These are phyloP conservation scores for Perccottus glenii DNA, from an alignment of 2,113 vertebrate species.

Conservation along the genomic window DNA sequence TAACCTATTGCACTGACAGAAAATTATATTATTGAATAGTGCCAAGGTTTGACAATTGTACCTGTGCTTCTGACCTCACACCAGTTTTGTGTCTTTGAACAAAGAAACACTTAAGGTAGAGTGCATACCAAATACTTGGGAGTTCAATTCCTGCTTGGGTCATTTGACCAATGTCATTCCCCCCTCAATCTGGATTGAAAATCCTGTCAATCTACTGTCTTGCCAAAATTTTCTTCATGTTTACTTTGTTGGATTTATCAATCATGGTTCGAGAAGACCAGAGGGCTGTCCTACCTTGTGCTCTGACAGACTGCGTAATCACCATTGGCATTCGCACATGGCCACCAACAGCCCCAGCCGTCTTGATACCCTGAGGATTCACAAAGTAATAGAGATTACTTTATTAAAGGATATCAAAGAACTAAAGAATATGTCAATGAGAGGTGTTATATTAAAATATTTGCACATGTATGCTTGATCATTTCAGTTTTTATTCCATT, in stretches of 20 bases:
- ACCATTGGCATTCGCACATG: constrained; percentile 86
- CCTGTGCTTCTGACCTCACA: background rate
- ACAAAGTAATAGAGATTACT: constrained; percentile 8
- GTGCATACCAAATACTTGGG: no score
- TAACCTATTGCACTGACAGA: constrained; percentile 8
- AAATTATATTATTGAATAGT: background rate
- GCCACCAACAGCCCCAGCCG: constrained; percentile 74
- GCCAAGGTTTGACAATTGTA: background rate
- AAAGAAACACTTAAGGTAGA: background rate
- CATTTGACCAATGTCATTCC: no score
- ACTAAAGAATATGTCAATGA: constrained; percentile 7
- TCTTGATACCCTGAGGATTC: constrained; percentile 80
- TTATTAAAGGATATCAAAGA: constrained; percentile 12
- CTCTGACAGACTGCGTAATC: constrained; percentile 84
- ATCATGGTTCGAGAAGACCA: constrained; percentile 10
- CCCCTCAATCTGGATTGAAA: no score
- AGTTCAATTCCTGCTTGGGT: no score
- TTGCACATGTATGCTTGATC: constrained; percentile 1
- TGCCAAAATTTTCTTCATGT: background rate
- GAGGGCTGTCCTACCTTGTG: constrained; percentile 75
- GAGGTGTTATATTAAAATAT: constrained; percentile 3
- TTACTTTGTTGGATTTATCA: constrained; percentile 2
- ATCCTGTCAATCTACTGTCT: no score
- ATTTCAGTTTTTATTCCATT: background rate
- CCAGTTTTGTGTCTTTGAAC: background rate